Conservation (phyloP, 2,113 vertebrate species). For the Python bivittatus region DNA sequence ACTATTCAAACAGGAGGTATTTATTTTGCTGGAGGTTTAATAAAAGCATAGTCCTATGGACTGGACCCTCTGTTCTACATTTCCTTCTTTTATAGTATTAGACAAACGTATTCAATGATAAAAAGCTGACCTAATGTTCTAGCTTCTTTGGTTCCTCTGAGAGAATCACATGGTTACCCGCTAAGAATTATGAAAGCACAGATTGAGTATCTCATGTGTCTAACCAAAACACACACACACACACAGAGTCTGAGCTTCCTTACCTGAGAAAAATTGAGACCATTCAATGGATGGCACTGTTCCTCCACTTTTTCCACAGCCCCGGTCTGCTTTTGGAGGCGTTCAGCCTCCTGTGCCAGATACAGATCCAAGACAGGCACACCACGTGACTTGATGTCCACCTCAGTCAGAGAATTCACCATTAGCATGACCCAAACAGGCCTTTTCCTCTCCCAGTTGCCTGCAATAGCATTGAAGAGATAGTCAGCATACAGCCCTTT, state of each 20-base stretch:
- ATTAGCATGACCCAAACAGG: conserved; percentile 92
- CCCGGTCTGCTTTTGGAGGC: conserved; percentile 84
- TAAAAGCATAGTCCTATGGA: neutral
- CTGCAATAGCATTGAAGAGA: conserved; percentile 89
- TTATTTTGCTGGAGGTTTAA: neutral
- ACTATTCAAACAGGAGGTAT: neutral
- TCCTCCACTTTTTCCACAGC: conserved; percentile 92
- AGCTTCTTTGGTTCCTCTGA: neutral
- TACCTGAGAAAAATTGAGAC: conserved; percentile 91
- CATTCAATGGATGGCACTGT: conserved; percentile 88
- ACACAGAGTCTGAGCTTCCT: conserved; percentile 40
- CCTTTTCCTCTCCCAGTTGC: conserved; percentile 88
- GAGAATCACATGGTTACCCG: neutral
- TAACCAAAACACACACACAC: neutral
- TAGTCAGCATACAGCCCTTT: conserved; percentile 89
- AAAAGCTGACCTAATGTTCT: accelerated
- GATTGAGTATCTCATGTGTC: neutral
- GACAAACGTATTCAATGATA: neutral
- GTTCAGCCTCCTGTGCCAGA: conserved; percentile 87
- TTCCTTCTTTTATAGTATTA: neutral
- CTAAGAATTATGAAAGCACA: neutral
- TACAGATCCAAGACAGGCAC: conserved; percentile 87
- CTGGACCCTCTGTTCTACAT: neutral
- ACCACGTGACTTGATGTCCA: conserved; percentile 83
- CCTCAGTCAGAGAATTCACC: conserved; percentile 88